phyloP scores from a whole-genome alignment of 1,140 invertebrate genomes.

The Drosophila kurseongensis region DNA sequence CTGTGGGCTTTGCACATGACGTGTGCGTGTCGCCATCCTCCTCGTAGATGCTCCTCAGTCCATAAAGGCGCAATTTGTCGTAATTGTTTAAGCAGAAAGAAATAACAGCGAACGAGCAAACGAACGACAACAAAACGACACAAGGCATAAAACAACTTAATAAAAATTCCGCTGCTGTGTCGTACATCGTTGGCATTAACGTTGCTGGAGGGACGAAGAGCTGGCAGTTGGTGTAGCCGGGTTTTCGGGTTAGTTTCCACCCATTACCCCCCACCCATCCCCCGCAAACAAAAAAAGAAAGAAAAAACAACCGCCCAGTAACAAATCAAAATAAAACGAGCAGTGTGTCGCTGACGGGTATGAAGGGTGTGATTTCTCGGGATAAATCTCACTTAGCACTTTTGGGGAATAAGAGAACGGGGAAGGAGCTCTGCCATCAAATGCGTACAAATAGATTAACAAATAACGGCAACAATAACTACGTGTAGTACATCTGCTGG shows the following conservation, averaged over 20 bases:
- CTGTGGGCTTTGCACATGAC: constrained; percentile 73
- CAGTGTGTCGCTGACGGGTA: constrained; percentile 66
- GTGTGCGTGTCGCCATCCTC: constrained; percentile 51
- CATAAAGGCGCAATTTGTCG: constrained; percentile 84
- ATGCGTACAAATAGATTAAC: constrained; percentile 79
- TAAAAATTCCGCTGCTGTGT: constrained; percentile 80
- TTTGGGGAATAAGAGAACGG: not conserved
- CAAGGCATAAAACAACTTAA: constrained; percentile 82
- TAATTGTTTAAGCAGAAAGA: constrained; percentile 84
- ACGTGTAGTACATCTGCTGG: constrained; percentile 40
- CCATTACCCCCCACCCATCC: not conserved
- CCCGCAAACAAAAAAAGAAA: not conserved
- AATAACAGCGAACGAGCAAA: constrained; percentile 57
- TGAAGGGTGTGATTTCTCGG: constrained; percentile 5
- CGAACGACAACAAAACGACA: constrained; percentile 52
- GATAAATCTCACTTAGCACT: constrained; percentile 73
- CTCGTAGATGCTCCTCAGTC: constrained; percentile 49
- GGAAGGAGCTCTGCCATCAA: constrained; percentile 26
- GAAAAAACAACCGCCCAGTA: not conserved
- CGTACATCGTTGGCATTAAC: constrained; percentile 60
- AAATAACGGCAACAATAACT: constrained; percentile 67
- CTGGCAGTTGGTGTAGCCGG: not conserved
- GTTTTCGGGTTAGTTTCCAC: constrained; percentile 7
- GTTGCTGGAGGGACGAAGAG: not conserved
- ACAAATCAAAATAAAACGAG: constrained; percentile 52